Percentiles rank a stretch among this genome's conserved stretches.
Evolutionary conservation across 2,888 invertebrate species (phyloP).

Genomic region (Conistra vaccinii): DNA sequence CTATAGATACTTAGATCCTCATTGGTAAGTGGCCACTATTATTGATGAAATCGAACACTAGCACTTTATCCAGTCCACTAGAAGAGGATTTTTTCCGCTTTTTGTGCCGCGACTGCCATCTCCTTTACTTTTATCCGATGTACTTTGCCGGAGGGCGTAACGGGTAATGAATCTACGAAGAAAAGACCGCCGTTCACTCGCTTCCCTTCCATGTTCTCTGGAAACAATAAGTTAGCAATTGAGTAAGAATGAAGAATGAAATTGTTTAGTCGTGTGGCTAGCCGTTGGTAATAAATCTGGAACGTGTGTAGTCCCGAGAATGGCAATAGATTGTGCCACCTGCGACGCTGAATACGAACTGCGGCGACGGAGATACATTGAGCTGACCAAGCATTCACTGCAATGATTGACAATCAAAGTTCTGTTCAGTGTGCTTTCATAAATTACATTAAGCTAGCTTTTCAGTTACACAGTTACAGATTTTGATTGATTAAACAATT

Average conservation of each 20-base stretch:
- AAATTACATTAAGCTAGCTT: constrained; percentile 1
- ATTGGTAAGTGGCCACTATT: constrained; percentile 26
- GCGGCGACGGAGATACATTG: constrained; percentile 14
- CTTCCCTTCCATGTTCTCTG: constrained; percentile 71
- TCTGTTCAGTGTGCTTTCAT: background rate
- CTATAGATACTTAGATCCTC: constrained; percentile 40
- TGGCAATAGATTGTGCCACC: constrained; percentile 44
- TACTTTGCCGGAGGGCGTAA: constrained; percentile 75
- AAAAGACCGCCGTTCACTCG: constrained; percentile 73
- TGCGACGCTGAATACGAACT: constrained; percentile 38
- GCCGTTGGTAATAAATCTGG: constrained; percentile 43
- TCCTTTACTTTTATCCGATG: constrained; percentile 71
- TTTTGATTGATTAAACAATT: constrained; percentile 1
- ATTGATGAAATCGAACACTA: constrained; percentile 30
- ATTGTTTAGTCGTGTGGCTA: constrained; percentile 42
- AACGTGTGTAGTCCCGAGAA: constrained; percentile 40
- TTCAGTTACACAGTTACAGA: background rate
- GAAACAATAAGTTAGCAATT: constrained; percentile 55
- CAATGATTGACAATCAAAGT: constrained; percentile 34
- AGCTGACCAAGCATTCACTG: constrained; percentile 26
- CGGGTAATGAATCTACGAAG: constrained; percentile 73
- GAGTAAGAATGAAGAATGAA: constrained; percentile 44
- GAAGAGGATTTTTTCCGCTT: constrained; percentile 65
- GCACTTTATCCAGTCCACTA: constrained; percentile 31
- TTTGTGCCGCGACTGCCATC: constrained; percentile 67